These are phyloP conservation scores for Rhyacophila brunnea DNA, from an alignment of 1,140 invertebrate genomes.

Conservation along the genomic window DNA sequence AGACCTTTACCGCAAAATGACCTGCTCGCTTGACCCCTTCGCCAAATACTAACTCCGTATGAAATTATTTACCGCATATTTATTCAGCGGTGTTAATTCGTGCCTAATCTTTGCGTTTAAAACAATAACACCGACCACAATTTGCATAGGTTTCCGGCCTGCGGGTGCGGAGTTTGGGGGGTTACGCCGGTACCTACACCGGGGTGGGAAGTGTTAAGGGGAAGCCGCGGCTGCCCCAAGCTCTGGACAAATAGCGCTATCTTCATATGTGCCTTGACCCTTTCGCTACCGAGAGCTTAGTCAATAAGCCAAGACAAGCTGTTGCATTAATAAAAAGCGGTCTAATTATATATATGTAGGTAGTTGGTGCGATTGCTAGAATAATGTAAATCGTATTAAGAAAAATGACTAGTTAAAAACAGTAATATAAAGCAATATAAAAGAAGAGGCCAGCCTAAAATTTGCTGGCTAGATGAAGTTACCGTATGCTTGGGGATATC, in stretches of 20 bases:
- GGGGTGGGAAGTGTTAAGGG: background rate
- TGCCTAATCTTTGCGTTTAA: constrained; percentile 36
- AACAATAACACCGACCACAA: constrained; percentile 36
- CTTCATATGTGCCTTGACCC: constrained; percentile 19
- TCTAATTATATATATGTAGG: too few species aligned
- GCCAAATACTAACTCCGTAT: constrained; percentile 28
- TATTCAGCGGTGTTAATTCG: constrained; percentile 36
- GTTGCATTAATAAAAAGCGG: too few species aligned
- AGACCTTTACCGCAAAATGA: constrained; percentile 4
- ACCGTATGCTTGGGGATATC: too few species aligned
- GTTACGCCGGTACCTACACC: background rate
- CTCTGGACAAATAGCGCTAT: constrained; percentile 33
- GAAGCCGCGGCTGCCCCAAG: background rate
- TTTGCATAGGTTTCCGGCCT: constrained; percentile 31
- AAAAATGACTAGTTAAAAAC: too few species aligned
- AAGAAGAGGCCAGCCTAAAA: too few species aligned
- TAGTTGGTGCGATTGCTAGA: too few species aligned
- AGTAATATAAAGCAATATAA: too few species aligned
- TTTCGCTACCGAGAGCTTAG: background rate
- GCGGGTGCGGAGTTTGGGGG: constrained; percentile 4
- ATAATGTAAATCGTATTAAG: too few species aligned
- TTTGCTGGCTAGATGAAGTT: too few species aligned
- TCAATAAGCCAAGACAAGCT: too few species aligned
- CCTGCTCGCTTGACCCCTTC: background rate
- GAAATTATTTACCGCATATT: constrained; percentile 35